Evolutionary conservation across 2,113 vertebrate species (phyloP).

Genomic region (Chlorodrepanis virens): DNA sequence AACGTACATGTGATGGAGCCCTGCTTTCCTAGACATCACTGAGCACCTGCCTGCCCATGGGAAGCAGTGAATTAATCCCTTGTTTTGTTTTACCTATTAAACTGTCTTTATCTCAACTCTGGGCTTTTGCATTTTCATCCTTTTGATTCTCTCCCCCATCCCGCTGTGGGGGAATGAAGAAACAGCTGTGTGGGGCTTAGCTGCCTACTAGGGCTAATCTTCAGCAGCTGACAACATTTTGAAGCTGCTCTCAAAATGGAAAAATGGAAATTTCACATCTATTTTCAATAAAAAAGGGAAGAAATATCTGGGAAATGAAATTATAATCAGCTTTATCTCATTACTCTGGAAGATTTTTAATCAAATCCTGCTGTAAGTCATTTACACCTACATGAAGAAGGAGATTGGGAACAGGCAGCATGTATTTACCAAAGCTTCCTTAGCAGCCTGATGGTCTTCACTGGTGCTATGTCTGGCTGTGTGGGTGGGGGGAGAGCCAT

Average conservation of each 20-base stretch:
- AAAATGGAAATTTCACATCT: not conserved
- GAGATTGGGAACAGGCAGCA: conserved; percentile 8
- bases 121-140: rapidly evolving
- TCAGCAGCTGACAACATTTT: not conserved
- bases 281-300: not conserved
- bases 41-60: not conserved
- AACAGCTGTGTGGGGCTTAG: not conserved
- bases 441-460: conserved; percentile 23
- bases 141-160: not conserved
- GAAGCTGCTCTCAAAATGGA: not conserved
- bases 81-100: not conserved
- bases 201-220: not conserved
- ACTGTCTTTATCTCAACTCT: not conserved
- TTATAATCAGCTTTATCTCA: not conserved
- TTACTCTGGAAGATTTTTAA: conserved; percentile 15
- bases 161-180: not conserved
- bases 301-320: not conserved
- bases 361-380: conserved; percentile 21
- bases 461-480: conserved; percentile 21
- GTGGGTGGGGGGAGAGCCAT: conserved; percentile 19
- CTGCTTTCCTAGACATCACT: not conserved
- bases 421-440: conserved; percentile 32
- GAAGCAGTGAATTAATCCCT: not conserved
- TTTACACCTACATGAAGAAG: conserved; percentile 36
- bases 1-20: rapidly evolving